Conservation (phyloP, 1,140 invertebrate species). For the Drosophila prosaltans region DNA sequence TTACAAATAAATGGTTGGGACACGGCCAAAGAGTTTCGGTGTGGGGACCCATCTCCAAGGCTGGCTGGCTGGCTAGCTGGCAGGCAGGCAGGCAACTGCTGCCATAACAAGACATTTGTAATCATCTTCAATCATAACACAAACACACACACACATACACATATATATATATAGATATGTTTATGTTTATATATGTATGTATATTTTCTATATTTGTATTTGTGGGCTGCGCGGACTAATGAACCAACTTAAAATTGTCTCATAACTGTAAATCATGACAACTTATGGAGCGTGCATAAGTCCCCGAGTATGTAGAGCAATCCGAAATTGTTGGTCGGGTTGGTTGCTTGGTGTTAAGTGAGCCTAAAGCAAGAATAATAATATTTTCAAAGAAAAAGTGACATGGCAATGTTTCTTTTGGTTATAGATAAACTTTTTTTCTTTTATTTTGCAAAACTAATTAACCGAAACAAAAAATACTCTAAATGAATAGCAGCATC, state of each 20-base stretch:
- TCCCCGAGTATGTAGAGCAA: conserved; percentile 31
- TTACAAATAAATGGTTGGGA: conserved; percentile 40
- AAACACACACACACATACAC: conserved; percentile 52
- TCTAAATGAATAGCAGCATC: no score
- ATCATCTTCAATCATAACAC: conserved; percentile 77
- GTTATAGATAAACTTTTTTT: no score
- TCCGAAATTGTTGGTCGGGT: no score
- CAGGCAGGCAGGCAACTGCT: conserved; percentile 18
- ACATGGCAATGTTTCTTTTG: no score
- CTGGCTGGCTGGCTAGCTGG: not conserved
- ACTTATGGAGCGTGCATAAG: conserved; percentile 58
- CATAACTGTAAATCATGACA: conserved; percentile 78
- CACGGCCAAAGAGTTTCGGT: conserved; percentile 2
- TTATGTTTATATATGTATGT: conserved; percentile 13
- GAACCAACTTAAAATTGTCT: conserved; percentile 79
- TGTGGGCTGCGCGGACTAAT: conserved; percentile 56
- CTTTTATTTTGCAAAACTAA: no score
- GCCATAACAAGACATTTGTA: conserved; percentile 78
- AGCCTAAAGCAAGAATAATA: no score
- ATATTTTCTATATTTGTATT: conserved; percentile 12
- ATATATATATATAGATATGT: conserved; percentile 17
- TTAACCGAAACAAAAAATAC: no score
- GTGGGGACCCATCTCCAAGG: no score
- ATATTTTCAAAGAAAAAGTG: no score
- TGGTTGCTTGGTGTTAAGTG: no score